These are phyloP conservation scores for Chondrosia reniformis DNA, from an alignment of 37 sponge, comb jelly and placozoan genomes.

Conservation along the genomic window DNA sequence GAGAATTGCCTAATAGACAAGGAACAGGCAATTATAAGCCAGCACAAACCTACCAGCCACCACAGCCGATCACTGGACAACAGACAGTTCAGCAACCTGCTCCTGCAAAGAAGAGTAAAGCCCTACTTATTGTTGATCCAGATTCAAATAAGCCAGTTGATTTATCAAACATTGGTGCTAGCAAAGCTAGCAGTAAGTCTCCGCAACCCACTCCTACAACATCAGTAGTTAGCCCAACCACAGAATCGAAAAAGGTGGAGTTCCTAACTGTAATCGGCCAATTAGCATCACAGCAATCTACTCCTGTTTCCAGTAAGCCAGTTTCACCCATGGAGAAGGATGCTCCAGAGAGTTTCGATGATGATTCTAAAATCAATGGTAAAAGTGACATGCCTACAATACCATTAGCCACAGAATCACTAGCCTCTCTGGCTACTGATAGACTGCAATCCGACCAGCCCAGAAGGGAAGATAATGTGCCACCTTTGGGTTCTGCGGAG, in stretches of 20 bases:
- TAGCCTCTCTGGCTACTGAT: no score
- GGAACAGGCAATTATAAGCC: background rate
- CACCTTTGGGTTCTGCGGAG: no score
- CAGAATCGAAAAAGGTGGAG: background rate
- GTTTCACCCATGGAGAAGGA: no score
- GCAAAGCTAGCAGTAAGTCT: background rate
- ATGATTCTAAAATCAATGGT: no score
- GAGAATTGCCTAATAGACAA: no score
- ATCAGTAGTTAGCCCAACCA: background rate
- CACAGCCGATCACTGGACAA: background rate
- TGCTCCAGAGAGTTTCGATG: no score
- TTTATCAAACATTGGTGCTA: background rate
- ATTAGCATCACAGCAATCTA: background rate
- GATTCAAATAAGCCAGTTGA: slow-evolving; percentile 27
- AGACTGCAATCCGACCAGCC: no score
- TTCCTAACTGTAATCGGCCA: background rate
- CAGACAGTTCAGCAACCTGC: background rate
- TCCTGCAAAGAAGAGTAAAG: background rate
- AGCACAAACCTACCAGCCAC: background rate
- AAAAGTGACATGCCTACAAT: no score
- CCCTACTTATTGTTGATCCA: slow-evolving; percentile 57
- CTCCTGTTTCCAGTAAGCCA: background rate
- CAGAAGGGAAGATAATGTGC: no score
- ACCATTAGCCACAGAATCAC: no score
- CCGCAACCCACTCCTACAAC: background rate